Evolutionary conservation across 1,140 invertebrate genomes (phyloP).

Genomic region (Drosophila setifemur): DNA sequence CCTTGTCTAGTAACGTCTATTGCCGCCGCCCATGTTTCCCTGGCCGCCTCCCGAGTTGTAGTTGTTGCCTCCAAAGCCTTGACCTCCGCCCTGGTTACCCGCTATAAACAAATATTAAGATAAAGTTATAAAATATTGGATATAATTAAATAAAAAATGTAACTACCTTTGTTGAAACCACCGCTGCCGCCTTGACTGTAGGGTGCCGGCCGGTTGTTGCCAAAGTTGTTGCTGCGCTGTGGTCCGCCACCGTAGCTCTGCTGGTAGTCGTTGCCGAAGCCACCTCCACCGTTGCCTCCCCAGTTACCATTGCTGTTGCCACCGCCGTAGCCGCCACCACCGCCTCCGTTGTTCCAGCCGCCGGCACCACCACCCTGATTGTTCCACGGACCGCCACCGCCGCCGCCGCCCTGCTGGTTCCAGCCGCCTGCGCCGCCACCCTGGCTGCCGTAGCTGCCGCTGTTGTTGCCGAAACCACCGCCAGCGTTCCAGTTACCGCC

Average conservation of each 20-base stretch:
- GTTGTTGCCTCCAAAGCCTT: slow-evolving; percentile 63
- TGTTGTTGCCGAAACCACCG: slow-evolving; percentile 79
- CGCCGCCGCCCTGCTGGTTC: slow-evolving; percentile 59
- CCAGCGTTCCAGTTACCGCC: slow-evolving; percentile 83
- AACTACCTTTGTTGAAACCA: slow-evolving; percentile 71
- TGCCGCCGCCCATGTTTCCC: slow-evolving; percentile 77
- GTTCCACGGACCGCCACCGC: slow-evolving; percentile 69
- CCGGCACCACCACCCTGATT: slow-evolving; percentile 58
- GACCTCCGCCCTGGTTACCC: slow-evolving; percentile 76
- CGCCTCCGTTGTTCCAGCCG: slow-evolving; percentile 82
- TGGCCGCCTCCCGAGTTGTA: slow-evolving; percentile 63
- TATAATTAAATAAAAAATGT: not conserved
- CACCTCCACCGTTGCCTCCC: slow-evolving; percentile 83
- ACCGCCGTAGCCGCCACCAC: slow-evolving; percentile 47
- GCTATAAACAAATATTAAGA: slow-evolving; percentile 14
- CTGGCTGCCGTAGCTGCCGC: slow-evolving; percentile 62
- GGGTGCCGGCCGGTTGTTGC: slow-evolving; percentile 85
- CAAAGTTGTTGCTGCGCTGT: slow-evolving; percentile 85
- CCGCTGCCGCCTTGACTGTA: slow-evolving; percentile 82
- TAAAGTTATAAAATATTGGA: not conserved
- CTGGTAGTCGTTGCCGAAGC: slow-evolving; percentile 89
- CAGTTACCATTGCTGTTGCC: slow-evolving; percentile 49
- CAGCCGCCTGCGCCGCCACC: slow-evolving; percentile 60
- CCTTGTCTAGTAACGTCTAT: slow-evolving; percentile 79
- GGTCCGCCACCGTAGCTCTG: slow-evolving; percentile 89